Evolutionary conservation across 2,797 vertebrate genomes (phyloP), one percentile per base, ranked within the genome.

Genomic region (Tapirus indicus): DNA sequence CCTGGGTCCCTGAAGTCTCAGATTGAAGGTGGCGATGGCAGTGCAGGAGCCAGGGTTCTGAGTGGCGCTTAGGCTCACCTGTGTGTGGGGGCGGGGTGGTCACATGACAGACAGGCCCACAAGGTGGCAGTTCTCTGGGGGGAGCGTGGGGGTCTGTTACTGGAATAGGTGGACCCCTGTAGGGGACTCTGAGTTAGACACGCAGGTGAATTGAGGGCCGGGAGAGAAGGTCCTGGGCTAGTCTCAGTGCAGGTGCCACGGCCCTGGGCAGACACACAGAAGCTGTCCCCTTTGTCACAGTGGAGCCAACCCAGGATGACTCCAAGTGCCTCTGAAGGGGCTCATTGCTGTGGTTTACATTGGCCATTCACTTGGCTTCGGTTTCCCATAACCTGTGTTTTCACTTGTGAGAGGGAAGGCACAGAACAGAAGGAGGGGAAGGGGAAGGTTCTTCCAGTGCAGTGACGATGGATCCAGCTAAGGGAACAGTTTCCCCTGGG

Each of bases 11-110:
- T 13, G 21, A 9, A 4, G 6, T 2, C 18, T 44, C 60, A 18
- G 25, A 10, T 9, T 1, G 10, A 47, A 66, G 69, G 6, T 10
- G 11, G 6, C 9, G 47, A 0, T 68, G 88, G 27, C 7, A 25
- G 7, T 2, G 11, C 8, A 2, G 8, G 21, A 17, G 60, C 38
- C 0, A 1, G 25, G 12, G 14, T 2, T 29, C 69, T 13, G 17
- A 9, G 29, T 8, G 16, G 64, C 27, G 29, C 25, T 32, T 20
- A 16, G 0, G n/a, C 5, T 72, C 27, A 23, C 29, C 47, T 12
- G 4, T 1, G 12, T 11, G n/a, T 2, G 16, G 78, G 78, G 25
- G 5, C 12, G 5, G 60, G 60, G 12, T 13, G 62, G 62, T 64
- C 27, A 16, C 29, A 6, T 32, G 62, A 32, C 1, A 21, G 62